Conservation (phyloP, 1,140 invertebrate species). For the Drosophila melanogaster region Release_6_plus_ISO1_MT NC_004354.4:937501-938000, state of each 20-base stretch:
- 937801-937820: not conserved
- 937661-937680: slow-evolving; percentile 45
- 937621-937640: slow-evolving; percentile 32
- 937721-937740: slow-evolving; percentile 59
- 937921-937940: slow-evolving; percentile 19
- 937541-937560: slow-evolving; percentile 26
- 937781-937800: slow-evolving; percentile 12
- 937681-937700: slow-evolving; percentile 37
- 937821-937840: slow-evolving; percentile 30
- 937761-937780: slow-evolving; percentile 51
- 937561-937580: slow-evolving; percentile 5
- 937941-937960: slow-evolving; percentile 80
- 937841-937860: slow-evolving; percentile 32
- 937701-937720: slow-evolving; percentile 63
- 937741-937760: slow-evolving; percentile 75
- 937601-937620: slow-evolving; percentile 34
- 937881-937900: too few species aligned
- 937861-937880: slow-evolving; percentile 62
- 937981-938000: slow-evolving; percentile 80
- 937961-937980: slow-evolving; percentile 81
- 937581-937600: not conserved
- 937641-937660: slow-evolving; percentile 56
- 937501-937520: slow-evolving; percentile 31
- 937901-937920: too few species aligned
- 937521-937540: slow-evolving; percentile 36